Evolutionary conservation across 1,140 invertebrate genomes (phyloP).

Genomic region (Rhopalosiphum padi): DNA sequence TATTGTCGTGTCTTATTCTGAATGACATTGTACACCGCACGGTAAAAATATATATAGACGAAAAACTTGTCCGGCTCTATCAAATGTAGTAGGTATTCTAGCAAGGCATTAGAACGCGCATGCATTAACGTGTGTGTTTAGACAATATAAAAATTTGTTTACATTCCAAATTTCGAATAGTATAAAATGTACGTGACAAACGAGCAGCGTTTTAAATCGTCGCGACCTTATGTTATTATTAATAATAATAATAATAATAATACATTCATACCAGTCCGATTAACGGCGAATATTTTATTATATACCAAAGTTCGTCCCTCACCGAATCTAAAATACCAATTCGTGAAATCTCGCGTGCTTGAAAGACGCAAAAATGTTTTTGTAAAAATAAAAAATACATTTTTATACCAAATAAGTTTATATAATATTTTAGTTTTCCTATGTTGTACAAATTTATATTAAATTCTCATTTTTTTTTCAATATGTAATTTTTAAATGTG

Average conservation of each 20-base stretch:
- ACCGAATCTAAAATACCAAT: not conserved
- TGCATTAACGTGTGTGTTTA: not conserved
- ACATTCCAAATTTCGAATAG: constrained; percentile 10
- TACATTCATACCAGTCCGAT: not conserved
- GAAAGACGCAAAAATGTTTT: not conserved
- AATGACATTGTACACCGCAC: not conserved
- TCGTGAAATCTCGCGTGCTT: not conserved
- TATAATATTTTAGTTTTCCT: constrained; percentile 40
- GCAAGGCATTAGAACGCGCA: not conserved
- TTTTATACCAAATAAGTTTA: constrained; percentile 36
- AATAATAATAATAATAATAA: not conserved
- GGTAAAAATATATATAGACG: not conserved
- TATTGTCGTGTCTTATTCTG: not conserved
- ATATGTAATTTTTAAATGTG: constrained; percentile 28
- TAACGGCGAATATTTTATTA: not conserved
- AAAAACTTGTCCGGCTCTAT: not conserved
- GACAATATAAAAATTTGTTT: constrained; percentile 4
- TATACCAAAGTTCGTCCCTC: not conserved
- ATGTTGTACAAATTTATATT: constrained; percentile 34
- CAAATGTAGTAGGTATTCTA: not conserved
- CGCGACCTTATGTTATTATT: not conserved
- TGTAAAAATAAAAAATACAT: not conserved
- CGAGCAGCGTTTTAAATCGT: not conserved
- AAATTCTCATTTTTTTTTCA: constrained; percentile 42
- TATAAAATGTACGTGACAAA: not conserved